A percentile compares a stretch with the other conserved stretches of the same genome.
Conservation (phyloP, 2,888 invertebrate species). For the Brachylomia viminalis region DNA sequence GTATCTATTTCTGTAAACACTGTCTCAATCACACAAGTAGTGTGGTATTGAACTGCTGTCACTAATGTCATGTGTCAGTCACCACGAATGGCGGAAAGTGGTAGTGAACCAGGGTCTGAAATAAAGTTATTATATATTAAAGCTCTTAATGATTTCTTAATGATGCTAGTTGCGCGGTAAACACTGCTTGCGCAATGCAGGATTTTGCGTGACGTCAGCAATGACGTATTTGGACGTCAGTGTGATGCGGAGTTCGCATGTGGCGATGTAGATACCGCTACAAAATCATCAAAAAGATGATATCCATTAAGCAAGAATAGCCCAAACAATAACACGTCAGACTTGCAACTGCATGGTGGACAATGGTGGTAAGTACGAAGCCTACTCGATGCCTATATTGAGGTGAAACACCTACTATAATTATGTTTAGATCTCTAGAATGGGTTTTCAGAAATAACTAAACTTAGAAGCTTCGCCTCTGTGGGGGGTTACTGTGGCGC, state of each 20-base stretch:
- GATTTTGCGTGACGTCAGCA: too few relatives aligned
- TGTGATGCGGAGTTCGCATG: too few relatives aligned
- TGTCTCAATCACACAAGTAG: neutral
- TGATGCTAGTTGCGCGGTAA: too few relatives aligned
- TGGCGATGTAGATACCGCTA: too few relatives aligned
- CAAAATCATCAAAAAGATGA: neutral
- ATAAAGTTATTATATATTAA: neutral
- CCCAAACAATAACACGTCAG: neutral
- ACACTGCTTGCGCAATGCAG: too few relatives aligned
- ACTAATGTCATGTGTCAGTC: neutral
- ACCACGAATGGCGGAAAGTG: too few relatives aligned
- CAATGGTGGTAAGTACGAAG: neutral
- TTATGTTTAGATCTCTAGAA: neutral
- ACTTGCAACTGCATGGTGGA: neutral
- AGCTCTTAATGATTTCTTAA: neutral
- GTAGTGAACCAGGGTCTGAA: too few relatives aligned
- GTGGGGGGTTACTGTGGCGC: neutral
- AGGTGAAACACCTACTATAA: neutral
- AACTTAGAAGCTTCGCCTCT: too few relatives aligned
- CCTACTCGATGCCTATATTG: neutral
- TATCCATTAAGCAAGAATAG: neutral
- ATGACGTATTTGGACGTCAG: too few relatives aligned
- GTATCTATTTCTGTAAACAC: neutral
- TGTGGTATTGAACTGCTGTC: neutral
- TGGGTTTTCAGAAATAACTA: too few relatives aligned